These are phyloP conservation scores for Limonius californicus DNA, from an alignment of 1,140 invertebrate genomes.

Conservation along the genomic window DNA sequence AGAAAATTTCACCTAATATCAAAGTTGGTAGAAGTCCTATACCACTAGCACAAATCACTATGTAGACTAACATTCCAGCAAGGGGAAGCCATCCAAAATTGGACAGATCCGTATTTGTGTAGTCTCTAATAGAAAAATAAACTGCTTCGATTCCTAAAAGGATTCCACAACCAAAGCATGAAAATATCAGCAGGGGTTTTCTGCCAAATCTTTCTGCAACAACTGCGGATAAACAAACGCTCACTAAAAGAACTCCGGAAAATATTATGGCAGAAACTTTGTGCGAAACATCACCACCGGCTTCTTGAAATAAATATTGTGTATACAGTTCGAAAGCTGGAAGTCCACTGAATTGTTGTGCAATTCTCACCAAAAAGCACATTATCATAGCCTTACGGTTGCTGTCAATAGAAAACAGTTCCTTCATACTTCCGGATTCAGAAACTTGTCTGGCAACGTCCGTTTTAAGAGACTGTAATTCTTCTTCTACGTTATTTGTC, in stretches of 20 bases:
- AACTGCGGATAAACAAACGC: slow-evolving; percentile 35
- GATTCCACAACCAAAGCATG: slow-evolving; percentile 52
- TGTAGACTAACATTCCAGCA: slow-evolving; percentile 22
- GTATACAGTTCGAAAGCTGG: slow-evolving; percentile 30
- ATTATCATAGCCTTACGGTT: slow-evolving; percentile 38
- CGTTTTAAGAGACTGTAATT: slow-evolving; percentile 32
- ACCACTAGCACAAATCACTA: slow-evolving; percentile 20
- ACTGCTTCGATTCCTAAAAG: slow-evolving; percentile 52
- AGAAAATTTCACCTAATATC: no score
- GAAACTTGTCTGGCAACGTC: slow-evolving; percentile 37
- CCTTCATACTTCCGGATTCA: slow-evolving; percentile 41
- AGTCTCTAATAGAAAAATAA: background rate
- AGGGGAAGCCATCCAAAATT: slow-evolving; percentile 1
- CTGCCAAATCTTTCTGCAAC: slow-evolving; percentile 61
- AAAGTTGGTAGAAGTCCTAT: slow-evolving; percentile 23
- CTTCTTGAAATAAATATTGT: slow-evolving; percentile 39
- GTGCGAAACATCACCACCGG: slow-evolving; percentile 26
- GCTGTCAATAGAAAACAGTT: slow-evolving; percentile 32
- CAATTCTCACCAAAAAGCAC: slow-evolving; percentile 28
- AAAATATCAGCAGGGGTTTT: slow-evolving; percentile 60
- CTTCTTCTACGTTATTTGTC: slow-evolving; percentile 33
- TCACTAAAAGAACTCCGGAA: slow-evolving; percentile 50
- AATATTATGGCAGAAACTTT: slow-evolving; percentile 31
- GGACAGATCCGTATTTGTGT: background rate
- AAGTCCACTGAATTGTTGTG: slow-evolving; percentile 36